Evolutionary conservation across 2,113 vertebrate species (phyloP), one percentile per base, ranked within the genome.

Genomic region (Anarhynchus alexandrinus): DNA sequence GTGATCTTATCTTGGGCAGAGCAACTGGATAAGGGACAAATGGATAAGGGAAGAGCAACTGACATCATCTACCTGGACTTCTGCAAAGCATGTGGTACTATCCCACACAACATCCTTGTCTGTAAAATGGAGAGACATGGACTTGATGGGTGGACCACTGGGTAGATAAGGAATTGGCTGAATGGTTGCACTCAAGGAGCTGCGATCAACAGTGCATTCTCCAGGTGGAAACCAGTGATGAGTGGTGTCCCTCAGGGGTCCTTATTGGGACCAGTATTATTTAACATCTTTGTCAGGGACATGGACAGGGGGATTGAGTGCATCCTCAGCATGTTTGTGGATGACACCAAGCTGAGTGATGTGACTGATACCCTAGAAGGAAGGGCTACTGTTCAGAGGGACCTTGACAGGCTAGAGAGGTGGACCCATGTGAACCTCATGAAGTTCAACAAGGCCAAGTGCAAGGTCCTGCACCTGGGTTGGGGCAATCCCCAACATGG

Each of bases 121-220:
- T 76, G 15, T 67, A 42, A n/a, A 77, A 29, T 34, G 29, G 72
- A 34, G 22, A n/a, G 58, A 29, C 3, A 19, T 21, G 34, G 49
- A 45, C 26, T 22, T 71, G 30, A 38, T 1, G 3, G 18, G 3
- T 34, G 59, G 40, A 57, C 14, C 9, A 27, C 59, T 47, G 1
- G 1, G 14, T 66, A 29, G 9, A 34, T 40, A 57, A 47, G 23
- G 59, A 86, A 47, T 34, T 29, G 43, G 30, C 30, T 51, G 30
- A 25, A 23, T n/a, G 42, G 30, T 55, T 4, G 4, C 40, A 55
- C 17, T 65, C 34, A 65, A 38, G 55, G 25, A 67, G 12, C 15
- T 58, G 15, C 1, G 1, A 43, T n/a, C 67, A 52, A 83, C 0
- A 1, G 6, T 7, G 52, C 1, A 1, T 7, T 52, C 25, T 42